A percentile compares a stretch with the other conserved stretches of the same genome.
Evolutionary conservation across 2,888 invertebrate genomes (phyloP).

Genomic region (Mactromeris polynyma): DNA sequence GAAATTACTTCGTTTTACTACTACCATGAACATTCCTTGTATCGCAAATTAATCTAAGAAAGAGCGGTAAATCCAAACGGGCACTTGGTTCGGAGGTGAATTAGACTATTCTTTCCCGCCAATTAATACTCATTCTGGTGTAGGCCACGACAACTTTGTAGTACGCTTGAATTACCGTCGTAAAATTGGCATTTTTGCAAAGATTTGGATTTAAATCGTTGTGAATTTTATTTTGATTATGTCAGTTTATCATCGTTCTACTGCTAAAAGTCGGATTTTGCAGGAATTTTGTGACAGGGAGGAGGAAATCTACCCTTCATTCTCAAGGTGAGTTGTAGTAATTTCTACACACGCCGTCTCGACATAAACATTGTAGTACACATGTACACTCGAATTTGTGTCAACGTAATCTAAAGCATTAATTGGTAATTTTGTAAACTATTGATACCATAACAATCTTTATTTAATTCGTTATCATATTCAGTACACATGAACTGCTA

Average conservation of each 20-base stretch:
- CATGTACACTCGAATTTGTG: conserved; percentile 67
- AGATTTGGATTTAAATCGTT: conserved; percentile 53
- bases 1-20: background rate
- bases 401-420: conserved; percentile 30
- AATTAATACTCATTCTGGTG: conserved; percentile 86
- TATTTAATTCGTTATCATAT: conserved; percentile 57
- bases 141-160: conserved; percentile 80
- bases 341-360: conserved; percentile 81
- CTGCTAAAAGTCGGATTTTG: conserved; percentile 76
- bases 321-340: conserved; percentile 83
- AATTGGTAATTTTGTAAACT: background rate
- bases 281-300: conserved; percentile 77
- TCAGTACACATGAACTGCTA: background rate
- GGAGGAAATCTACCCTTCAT: conserved; percentile 80
- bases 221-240: conserved; percentile 63
- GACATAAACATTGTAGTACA: conserved; percentile 85
- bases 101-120: conserved; percentile 86
- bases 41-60: conserved; percentile 1
- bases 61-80: conserved; percentile 56
- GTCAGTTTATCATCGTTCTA: conserved; percentile 77
- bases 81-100: conserved; percentile 76
- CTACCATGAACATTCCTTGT: background rate
- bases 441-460: conserved; percentile 19
- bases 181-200: conserved; percentile 61
- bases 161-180: conserved; percentile 74